Evolutionary conservation across 2,888 invertebrate species (phyloP), one percentile per base, ranked within the genome.

Genomic region (Drosophila colorata): DNA sequence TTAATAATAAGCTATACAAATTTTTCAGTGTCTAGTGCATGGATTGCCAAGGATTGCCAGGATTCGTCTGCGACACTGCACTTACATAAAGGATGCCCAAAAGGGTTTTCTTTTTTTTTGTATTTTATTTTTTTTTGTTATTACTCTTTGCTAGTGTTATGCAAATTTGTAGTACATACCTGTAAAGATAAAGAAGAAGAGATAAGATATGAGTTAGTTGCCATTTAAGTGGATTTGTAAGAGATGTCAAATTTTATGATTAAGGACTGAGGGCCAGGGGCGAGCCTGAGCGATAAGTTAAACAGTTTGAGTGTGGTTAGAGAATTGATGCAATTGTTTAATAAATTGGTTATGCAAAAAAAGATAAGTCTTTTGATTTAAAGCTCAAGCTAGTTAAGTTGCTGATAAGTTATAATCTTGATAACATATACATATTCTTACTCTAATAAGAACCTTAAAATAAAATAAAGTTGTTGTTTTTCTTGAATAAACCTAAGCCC

Each of bases 1-100:
- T 86, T 86, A 89, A 86, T 86, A 86, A 89, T 86, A 86, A 86
- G 89, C 86, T 82, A 85, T 88, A 87, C 89, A 88, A 85, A 88
- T 83, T 81, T 84, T 75, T 88, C 81, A 84, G 61, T 87, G 83
- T 88, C 86, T 69, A 49, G 59, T 80, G 77, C 74, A 74, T 73
- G 61, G 80, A 66, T 81, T 80, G 64, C 65, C 65, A 41, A 52
- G 52, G 52, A 47, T 58, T 64, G 64, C 52, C 31, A 56, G 59
- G 57, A 70, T 66, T 56, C 41, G 49, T 69, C 69, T 28, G 51
- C 56, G 51, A 52, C 68, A 53, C 47, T 79, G 80, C 76, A 80
- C 80, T 72, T 72, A 65, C 77, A 57, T 44, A 64, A 75, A 75
- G 71, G 70, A 67, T 67, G 76, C 46, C 75, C 76, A 75, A 79